Evolutionary conservation across 2,888 invertebrate species (phyloP), one percentile per base, ranked within the genome.

Genomic region (Acanthoscelides obtectus): DNA sequence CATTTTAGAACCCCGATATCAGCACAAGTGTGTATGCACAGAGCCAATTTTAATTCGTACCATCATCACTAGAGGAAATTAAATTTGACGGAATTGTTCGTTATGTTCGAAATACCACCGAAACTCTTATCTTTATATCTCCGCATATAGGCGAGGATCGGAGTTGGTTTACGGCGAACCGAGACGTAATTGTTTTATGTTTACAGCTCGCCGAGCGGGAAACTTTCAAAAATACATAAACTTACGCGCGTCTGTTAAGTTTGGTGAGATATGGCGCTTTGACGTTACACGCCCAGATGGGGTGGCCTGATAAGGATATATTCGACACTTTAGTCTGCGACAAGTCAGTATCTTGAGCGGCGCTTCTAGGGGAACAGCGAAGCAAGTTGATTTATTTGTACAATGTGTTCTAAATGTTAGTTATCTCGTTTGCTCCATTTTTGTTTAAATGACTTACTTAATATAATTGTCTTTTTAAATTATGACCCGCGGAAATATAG

Each of bases 31-130:
- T 45, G 45, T 45, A 45, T 45, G 45, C 45, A 45, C 17, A 74
- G 74, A 75, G 73, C 74, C 74, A 72, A 75, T 76, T 79, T 78
- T 77, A 77, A 77, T 78, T 77, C 74, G 73, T 73, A 66, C 70
- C 69, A 75, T 69, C 74, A 73, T 74, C 75, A 75, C 74, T 73
- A 70, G 72, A 76, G 75, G 75, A 78, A 79, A 78, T 79, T 77
- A 78, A 78, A 77, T 79, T 77, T 75, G 77, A 78, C 75, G 69
- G 72, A 72, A 75, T 74, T 75, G 75, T 75, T 75, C 75, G 72
- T 74, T 71, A 75, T 72, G 45, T 45, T 45, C 45, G 45, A 45
- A 45, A 25, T 25, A 25, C 25, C 25, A 25, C 25, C 25, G 4
- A 25, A 25, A 45, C 45, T 45, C 45, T 45, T 45, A 45, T 45